Conservation (phyloP, 1,140 invertebrate species). For the Spodoptera litura region DNA sequence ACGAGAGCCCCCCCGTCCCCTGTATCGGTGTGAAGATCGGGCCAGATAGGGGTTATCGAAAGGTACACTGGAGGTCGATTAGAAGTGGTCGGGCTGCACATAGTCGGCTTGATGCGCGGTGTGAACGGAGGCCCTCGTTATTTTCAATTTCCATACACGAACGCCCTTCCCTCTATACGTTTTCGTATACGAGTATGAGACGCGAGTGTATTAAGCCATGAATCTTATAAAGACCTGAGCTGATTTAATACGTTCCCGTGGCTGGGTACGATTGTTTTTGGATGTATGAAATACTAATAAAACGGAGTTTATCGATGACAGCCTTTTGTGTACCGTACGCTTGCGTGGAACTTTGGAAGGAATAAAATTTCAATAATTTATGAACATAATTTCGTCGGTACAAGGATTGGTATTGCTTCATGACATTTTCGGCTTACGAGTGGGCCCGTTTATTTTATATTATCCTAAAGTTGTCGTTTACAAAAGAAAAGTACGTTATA, state of each 20-base stretch:
- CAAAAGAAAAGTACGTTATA: constrained; percentile 5
- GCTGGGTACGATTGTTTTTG: constrained; percentile 54
- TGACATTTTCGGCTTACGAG: constrained; percentile 15
- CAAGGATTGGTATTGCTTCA: constrained; percentile 22
- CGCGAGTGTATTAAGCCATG: constrained; percentile 80
- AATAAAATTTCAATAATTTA: constrained; percentile 36
- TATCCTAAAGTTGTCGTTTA: not conserved
- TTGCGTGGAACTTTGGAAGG: constrained; percentile 26
- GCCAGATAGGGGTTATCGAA: constrained; percentile 69
- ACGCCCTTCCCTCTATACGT: constrained; percentile 73
- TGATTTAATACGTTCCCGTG: constrained; percentile 70
- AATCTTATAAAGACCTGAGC: constrained; percentile 80
- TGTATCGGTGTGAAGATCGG: constrained; percentile 67
- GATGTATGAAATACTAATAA: constrained; percentile 45
- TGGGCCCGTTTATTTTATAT: not conserved
- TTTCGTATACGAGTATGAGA: constrained; percentile 76
- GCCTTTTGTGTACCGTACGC: constrained; percentile 25
- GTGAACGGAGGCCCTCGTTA: constrained; percentile 82
- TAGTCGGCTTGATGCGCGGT: constrained; percentile 76
- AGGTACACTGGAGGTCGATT: constrained; percentile 68
- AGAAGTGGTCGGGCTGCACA: constrained; percentile 68
- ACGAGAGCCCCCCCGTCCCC: constrained; percentile 66
- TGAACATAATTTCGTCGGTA: constrained; percentile 30
- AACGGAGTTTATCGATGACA: constrained; percentile 37
- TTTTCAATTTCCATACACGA: constrained; percentile 85